Base-by-base conservation (phyloP, 2,888 invertebrate genomes). In the Heliconius charithonia region DNA sequence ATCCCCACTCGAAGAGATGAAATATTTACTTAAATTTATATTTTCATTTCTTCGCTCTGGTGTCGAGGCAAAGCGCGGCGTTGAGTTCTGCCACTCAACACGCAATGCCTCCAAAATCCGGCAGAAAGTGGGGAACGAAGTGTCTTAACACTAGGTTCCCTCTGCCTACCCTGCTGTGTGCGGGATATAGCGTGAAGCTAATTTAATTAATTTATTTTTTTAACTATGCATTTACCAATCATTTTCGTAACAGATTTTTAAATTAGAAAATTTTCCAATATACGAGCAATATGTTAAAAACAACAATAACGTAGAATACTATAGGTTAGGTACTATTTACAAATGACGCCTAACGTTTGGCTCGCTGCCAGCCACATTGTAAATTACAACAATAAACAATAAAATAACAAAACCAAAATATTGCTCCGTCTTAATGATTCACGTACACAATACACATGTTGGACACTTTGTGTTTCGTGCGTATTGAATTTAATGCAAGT, bases 361-460 rank as follows among this genome's bases (percentile, higher is more conserved):
- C 91, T 75, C 78, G 75, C 72, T 70, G 88, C 93, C 94, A 94
- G 88, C 83, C 85, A 86, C 88, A 90, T 89, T 83, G 84, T 82
- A 83, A 84, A 90, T 90, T 88, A 88, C 82, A 83, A 90, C 91
- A 90, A 92, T 91, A 89, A 87, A 93, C 93, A 94, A 94, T 94
- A 90, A 91, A 88, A 88, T 88, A 93, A 92, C 93, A 93, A 91
- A 91, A 89, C 94, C 93, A 93, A 94, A 93, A 93, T 88, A 83
- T 85, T 85, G 83, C 84, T 85, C 85, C 80, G 83, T 89, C 84
- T 87, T 94, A 94, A 95, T 95, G 94, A 95, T 88, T 94, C 95
- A 95, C 95, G 93, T 94, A 90, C 87, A 90, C 89, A 91, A 91
- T 92, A 95, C 94, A 95, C 91, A 91, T 94, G 94, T 94, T 89